Percentiles rank a stretch among this genome's conserved stretches.
phyloP scores from a whole-genome alignment of 2,888 invertebrate species.

The Noctua pronuba region DNA sequence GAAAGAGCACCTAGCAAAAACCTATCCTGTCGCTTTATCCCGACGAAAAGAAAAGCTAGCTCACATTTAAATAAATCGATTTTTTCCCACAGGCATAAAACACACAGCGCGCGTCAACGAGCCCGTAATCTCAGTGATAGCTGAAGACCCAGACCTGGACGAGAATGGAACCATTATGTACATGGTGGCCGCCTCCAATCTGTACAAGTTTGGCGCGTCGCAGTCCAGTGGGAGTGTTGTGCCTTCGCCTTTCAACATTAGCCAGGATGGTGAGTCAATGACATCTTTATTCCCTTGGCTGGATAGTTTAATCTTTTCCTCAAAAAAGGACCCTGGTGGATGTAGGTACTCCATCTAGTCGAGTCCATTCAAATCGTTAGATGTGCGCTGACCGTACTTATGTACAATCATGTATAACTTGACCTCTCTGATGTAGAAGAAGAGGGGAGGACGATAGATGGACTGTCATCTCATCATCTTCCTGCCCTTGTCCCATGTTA shows the following conservation, averaged over 20 bases:
- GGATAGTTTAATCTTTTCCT: no score
- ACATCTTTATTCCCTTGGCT: no score
- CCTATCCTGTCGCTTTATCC: neutral
- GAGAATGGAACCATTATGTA: slow-evolving; percentile 96
- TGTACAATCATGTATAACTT: no score
- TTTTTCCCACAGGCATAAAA: slow-evolving; percentile 90
- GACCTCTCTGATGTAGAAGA: no score
- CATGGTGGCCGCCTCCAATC: slow-evolving; percentile 94
- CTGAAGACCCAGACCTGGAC: slow-evolving; percentile 95
- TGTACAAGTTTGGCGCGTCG: slow-evolving; percentile 94
- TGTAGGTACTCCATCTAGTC: no score
- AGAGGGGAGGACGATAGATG: no score
- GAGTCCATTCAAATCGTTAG: no score
- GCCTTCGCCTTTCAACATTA: slow-evolving; percentile 96
- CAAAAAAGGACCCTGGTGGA: no score
- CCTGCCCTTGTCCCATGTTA: no score
- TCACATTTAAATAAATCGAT: neutral
- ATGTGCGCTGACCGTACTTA: no score
- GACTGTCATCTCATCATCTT: no score
- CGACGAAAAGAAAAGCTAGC: neutral
- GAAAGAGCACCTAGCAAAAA: neutral
- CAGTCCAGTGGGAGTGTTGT: slow-evolving; percentile 96
- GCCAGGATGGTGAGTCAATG: slow-evolving; percentile 92
- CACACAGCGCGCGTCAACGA: slow-evolving; percentile 94
- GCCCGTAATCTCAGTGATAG: slow-evolving; percentile 93